Percentiles rank a stretch among this genome's conserved stretches.
These are phyloP conservation scores for Oeneis ivallda DNA, from an alignment of 2,888 invertebrate species.

Conservation along the genomic window DNA sequence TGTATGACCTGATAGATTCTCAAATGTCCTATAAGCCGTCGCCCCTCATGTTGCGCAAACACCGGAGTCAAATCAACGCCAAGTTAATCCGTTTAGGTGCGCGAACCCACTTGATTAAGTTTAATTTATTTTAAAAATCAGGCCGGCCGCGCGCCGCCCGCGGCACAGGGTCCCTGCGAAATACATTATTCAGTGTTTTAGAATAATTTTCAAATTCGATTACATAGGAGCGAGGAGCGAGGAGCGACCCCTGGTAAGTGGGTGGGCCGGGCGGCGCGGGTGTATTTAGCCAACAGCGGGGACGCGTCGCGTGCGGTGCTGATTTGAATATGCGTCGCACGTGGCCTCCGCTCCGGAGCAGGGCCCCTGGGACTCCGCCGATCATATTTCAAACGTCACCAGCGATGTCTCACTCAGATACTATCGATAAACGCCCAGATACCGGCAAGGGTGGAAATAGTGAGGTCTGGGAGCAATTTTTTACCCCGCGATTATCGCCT, in stretches of 20 bases:
- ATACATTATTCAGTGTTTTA: constrained; percentile 83
- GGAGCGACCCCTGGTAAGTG: constrained; percentile 79
- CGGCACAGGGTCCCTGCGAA: constrained; percentile 73
- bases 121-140: constrained; percentile 82
- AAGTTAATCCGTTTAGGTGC: constrained; percentile 82
- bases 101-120: constrained; percentile 82
- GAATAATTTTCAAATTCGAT: constrained; percentile 83
- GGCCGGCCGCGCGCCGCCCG: constrained; percentile 68
- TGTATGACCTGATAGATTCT: constrained; percentile 61
- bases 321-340: constrained; percentile 81
- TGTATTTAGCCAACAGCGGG: constrained; percentile 82
- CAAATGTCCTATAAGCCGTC: constrained; percentile 68
- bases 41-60: constrained; percentile 73
- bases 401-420: constrained; percentile 82
- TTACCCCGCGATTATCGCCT: constrained; percentile 79
- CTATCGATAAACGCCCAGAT: constrained; percentile 79
- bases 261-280: constrained; percentile 58
- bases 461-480: constrained; percentile 69
- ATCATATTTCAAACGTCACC: constrained; percentile 82
- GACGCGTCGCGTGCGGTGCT: constrained; percentile 77
- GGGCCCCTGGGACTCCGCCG: constrained; percentile 71
- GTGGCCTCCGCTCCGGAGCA: constrained; percentile 61
- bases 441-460: constrained; percentile 76
- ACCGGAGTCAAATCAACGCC: constrained; percentile 78
- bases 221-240: constrained; percentile 73